A percentile compares a stretch with the other conserved stretches of the same genome.
Evolutionary conservation across 2,888 invertebrate species (phyloP).

Genomic region (Rhagonycha fulva): DNA sequence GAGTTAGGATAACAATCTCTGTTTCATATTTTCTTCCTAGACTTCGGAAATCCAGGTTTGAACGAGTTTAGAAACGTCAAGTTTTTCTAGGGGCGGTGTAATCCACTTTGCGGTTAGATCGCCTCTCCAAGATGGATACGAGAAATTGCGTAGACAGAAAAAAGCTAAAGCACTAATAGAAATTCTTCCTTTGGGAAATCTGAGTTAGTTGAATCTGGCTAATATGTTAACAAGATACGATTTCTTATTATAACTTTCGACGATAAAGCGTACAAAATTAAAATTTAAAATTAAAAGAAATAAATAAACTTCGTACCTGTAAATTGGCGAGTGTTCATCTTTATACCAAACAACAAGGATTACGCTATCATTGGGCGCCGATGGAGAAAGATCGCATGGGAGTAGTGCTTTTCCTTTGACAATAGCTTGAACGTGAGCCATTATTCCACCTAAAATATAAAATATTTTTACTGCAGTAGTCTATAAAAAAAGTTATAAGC

Average conservation of each 20-base stretch:
- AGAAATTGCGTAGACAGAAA: conserved; percentile 37
- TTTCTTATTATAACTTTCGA: neutral
- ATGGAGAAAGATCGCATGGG: conserved; percentile 84
- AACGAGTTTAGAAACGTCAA: conserved; percentile 36
- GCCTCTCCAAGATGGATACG: conserved; percentile 36
- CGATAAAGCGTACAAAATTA: neutral
- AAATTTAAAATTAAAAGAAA: neutral
- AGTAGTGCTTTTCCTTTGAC: conserved; percentile 79
- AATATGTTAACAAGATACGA: conserved; percentile 28
- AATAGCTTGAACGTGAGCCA: conserved; percentile 68
- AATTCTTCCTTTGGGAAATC: conserved; percentile 45
- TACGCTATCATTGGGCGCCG: conserved; percentile 76
- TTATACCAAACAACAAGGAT: conserved; percentile 91
- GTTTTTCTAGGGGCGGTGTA: conserved; percentile 32
- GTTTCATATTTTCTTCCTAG: conserved; percentile 45
- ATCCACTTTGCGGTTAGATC: conserved; percentile 35
- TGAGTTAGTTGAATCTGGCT: conserved; percentile 37
- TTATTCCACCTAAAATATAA: conserved; percentile 50
- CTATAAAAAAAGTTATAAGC: conserved; percentile 1
- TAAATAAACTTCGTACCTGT: conserved; percentile 69
- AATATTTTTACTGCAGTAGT: conserved; percentile 28
- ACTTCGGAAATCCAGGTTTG: conserved; percentile 33
- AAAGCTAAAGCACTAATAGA: conserved; percentile 33
- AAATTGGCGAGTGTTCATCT: conserved; percentile 82
- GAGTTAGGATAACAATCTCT: conserved; percentile 44